phyloP scores from a whole-genome alignment of 2,888 invertebrate genomes.

The Harmothoe impar region DNA sequence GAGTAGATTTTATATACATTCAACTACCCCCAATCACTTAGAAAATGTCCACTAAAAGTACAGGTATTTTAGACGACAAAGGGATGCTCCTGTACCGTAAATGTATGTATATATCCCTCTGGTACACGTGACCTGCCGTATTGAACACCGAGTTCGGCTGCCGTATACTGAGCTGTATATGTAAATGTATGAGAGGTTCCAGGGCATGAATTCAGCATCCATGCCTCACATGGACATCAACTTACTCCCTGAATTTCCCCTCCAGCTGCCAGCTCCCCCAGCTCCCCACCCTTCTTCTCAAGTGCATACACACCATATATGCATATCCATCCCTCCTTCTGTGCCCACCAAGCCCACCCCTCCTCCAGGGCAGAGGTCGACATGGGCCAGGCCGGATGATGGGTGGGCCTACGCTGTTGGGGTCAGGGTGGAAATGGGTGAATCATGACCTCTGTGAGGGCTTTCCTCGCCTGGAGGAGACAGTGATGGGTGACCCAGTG shows the following conservation, averaged over 20 bases:
- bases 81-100: too few species aligned
- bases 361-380: neutral
- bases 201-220: too few species aligned
- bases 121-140: too few species aligned
- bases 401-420: neutral
- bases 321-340: neutral
- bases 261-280: neutral
- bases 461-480: neutral
- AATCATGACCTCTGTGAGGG: slow-evolving; percentile 18
- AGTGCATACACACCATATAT: neutral
- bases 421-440: neutral
- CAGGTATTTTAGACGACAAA: too few species aligned
- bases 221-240: too few species aligned
- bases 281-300: neutral
- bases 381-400: neutral
- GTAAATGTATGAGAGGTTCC: too few species aligned
- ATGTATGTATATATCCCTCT: too few species aligned
- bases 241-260: neutral
- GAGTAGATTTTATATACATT: too few species aligned
- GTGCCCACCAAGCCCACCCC: neutral
- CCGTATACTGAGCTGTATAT: too few species aligned
- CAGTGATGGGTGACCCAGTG: neutral
- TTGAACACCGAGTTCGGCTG: too few species aligned
- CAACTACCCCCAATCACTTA: too few species aligned
- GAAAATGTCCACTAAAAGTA: too few species aligned